Conservation (phyloP, 2,888 invertebrate species). For the Pteria penguin region DNA sequence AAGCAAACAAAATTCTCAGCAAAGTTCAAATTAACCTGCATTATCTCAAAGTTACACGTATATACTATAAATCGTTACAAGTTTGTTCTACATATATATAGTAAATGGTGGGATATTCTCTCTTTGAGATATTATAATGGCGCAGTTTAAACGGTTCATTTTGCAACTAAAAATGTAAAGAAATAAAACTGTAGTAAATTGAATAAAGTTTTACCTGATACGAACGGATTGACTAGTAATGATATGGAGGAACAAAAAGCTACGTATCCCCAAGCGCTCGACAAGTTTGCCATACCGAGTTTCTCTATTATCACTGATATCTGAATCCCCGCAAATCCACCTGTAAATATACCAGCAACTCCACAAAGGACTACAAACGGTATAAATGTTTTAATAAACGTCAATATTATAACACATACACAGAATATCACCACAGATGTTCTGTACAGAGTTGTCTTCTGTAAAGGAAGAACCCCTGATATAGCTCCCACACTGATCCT, state of each 20-base stretch:
- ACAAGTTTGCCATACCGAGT: constrained; percentile 19
- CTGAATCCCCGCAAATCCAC: constrained; percentile 17
- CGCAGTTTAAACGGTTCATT: too few species aligned
- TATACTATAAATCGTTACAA: too few species aligned
- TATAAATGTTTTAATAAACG: neutral
- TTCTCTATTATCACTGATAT: constrained; percentile 10
- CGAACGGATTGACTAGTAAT: constrained; percentile 15
- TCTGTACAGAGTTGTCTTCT: neutral
- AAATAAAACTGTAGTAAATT: too few species aligned
- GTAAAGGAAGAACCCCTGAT: neutral
- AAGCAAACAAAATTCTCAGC: too few species aligned
- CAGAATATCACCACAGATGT: neutral
- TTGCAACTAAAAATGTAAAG: too few species aligned
- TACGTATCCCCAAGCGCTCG: constrained; percentile 24
- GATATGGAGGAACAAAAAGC: constrained; percentile 16
- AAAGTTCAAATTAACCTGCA: too few species aligned
- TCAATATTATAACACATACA: neutral
- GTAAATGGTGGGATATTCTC: too few species aligned
- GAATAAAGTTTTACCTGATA: constrained; percentile 25
- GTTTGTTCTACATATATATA: too few species aligned
- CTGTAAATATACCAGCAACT: constrained; percentile 11
- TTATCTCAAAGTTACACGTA: too few species aligned
- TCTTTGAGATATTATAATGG: too few species aligned
- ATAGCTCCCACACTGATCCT: constrained; percentile 11
- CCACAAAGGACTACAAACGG: neutral